Conservation (phyloP, 1,140 invertebrate genomes). For the Zaprionus camerounensis region DNA sequence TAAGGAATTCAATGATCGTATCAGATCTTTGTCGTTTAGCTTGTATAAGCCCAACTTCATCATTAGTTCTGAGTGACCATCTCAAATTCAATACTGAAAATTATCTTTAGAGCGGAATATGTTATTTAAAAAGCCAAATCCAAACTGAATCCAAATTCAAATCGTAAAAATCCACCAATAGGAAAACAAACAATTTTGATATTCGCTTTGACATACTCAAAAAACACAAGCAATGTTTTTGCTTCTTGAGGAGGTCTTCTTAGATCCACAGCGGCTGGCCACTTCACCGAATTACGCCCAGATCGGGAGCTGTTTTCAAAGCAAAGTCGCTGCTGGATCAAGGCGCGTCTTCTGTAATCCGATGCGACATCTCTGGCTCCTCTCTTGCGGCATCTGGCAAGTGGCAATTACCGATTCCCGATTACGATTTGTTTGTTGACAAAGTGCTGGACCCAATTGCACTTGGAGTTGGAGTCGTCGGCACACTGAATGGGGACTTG, state of each 20-base stretch:
- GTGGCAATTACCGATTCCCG: constrained; percentile 21
- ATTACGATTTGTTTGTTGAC: constrained; percentile 65
- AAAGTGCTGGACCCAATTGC: constrained; percentile 37
- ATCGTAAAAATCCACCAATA: constrained; percentile 14
- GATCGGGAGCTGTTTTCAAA: constrained; percentile 30
- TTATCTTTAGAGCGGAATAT: background rate
- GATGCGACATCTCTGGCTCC: constrained; percentile 36
- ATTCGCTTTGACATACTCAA: constrained; percentile 12
- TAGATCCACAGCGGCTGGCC: constrained; percentile 35
- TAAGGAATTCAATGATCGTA: no score
- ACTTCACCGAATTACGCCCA: constrained; percentile 72
- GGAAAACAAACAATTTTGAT: constrained; percentile 61
- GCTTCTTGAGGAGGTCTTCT: constrained; percentile 12
- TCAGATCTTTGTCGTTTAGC: no score
- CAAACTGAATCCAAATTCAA: constrained; percentile 5
- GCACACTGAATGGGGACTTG: constrained; percentile 1
- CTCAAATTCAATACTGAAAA: background rate
- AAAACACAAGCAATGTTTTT: constrained; percentile 19
- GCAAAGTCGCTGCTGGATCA: constrained; percentile 22
- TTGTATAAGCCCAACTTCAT: no score
- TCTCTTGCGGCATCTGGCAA: constrained; percentile 41
- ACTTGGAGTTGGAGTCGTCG: constrained; percentile 23
- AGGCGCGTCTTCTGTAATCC: constrained; percentile 52
- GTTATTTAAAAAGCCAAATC: constrained; percentile 3
- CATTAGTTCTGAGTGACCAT: no score